Base-by-base conservation (phyloP, 2,888 invertebrate genomes). In the Lepetodrilus schrolli region DNA sequence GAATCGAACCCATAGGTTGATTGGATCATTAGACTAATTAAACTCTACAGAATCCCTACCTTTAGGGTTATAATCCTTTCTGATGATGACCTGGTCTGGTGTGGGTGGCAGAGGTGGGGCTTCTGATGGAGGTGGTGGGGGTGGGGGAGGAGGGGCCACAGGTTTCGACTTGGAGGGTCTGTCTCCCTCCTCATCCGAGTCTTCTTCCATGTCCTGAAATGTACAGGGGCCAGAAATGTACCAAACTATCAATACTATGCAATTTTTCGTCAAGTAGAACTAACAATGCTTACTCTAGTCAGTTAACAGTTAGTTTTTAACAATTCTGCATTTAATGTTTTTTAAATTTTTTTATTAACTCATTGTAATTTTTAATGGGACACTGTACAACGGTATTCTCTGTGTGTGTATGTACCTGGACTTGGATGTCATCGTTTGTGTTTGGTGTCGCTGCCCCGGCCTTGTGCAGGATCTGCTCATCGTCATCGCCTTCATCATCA, bases 11-110 rank as follows among this genome's bases (percentile, higher is more conserved):
- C n/a, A n/a, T n/a, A n/a, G n/a, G n/a, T n/a, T n/a, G n/a, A n/a
- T n/a, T n/a, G n/a, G n/a, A n/a, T n/a, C n/a, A n/a, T n/a, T n/a
- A n/a, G n/a, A n/a, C n/a, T n/a, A n/a, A n/a, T n/a, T n/a, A n/a
- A n/a, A n/a, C n/a, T 38, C 38, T n/a, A 38, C 2, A 48, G 23
- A 36, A 4, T 4, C 73, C 74, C 69, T 78, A 90, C 91, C 94
- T 91, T 96, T 99, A 0, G 99, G 99, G 93, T 99, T 96, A 90
- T 99, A 99, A 90, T 97, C 97, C 84, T 94, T 94, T 90, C 97
- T 96, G 75, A 99, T 96, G 49, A 99, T 93, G 30, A 98, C 97
- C 88, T 97, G 96, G 89, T 97, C 98, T 21, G 96, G 94, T 0
- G 94, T 94, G 21, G 97, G 96, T 4, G 97, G 96, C 80, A 96